Conservation (phyloP, 2,113 vertebrate species). For the Corythaeola cristata region DNA sequence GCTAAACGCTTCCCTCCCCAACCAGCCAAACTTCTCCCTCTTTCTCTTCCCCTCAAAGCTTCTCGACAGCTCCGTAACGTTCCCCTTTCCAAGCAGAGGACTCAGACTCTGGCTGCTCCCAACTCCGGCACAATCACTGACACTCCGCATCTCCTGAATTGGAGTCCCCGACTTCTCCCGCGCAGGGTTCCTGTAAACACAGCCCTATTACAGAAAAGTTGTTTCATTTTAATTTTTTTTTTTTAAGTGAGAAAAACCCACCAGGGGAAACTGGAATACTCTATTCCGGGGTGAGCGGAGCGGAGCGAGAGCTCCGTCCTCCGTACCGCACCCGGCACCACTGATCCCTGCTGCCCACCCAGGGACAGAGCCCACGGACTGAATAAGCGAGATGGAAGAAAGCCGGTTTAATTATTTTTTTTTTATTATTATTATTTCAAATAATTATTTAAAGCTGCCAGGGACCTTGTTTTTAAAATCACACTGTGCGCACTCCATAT, state of each 20-base stretch:
- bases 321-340: accelerated
- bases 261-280: neutral
- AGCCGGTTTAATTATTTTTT: neutral
- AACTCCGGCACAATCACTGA: neutral
- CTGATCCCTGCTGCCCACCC: neutral
- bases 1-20: neutral
- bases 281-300: neutral
- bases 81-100: neutral
- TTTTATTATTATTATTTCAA: neutral
- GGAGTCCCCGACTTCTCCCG: neutral
- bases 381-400: neutral
- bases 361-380: neutral
- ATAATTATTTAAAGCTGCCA: constrained; percentile 20
- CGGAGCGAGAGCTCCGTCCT: accelerated
- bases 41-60: neutral
- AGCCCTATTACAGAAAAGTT: neutral
- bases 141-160: neutral
- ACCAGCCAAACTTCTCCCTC: neutral
- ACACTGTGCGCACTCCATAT: neutral
- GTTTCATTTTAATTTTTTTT: too few relatives aligned
- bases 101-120: neutral
- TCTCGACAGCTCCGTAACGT: accelerated
- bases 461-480: constrained; percentile 31
- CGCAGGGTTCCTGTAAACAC: neutral
- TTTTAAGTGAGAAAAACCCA: neutral